Evolutionary conservation across 2,888 invertebrate species (phyloP).

Genomic region (Amphipoea oculea): DNA sequence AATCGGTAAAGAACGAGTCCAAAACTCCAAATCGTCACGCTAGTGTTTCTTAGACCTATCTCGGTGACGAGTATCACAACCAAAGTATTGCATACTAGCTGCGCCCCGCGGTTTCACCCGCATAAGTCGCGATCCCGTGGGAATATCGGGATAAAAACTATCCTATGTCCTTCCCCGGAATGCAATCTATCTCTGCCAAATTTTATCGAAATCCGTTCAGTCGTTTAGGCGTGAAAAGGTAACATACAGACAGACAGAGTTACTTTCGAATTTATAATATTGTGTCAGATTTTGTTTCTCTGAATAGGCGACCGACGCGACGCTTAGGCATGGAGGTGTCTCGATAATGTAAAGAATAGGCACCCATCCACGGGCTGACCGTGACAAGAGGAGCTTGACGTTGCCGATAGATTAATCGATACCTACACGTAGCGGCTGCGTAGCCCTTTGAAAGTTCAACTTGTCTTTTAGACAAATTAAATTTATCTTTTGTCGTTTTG

Average conservation of each 20-base stretch:
- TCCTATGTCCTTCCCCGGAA: no score
- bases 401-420: background rate
- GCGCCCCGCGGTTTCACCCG: no score
- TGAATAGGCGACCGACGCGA: background rate
- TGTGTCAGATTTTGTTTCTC: background rate
- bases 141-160: no score
- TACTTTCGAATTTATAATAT: no score
- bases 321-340: background rate
- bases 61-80: background rate
- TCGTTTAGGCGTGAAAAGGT: no score
- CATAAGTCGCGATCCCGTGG: no score
- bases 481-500: background rate
- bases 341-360: background rate
- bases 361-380: background rate
- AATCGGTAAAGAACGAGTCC: background rate
- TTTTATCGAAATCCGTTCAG: no score
- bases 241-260: no score
- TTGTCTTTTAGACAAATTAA: background rate
- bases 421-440: background rate
- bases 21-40: background rate
- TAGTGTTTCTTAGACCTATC: background rate
- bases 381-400: background rate
- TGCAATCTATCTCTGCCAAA: no score
- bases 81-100: background rate
- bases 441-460: background rate